These are phyloP conservation scores for Baryphthengus martii DNA, from an alignment of 2,113 vertebrate genomes.

Conservation along the genomic window DNA sequence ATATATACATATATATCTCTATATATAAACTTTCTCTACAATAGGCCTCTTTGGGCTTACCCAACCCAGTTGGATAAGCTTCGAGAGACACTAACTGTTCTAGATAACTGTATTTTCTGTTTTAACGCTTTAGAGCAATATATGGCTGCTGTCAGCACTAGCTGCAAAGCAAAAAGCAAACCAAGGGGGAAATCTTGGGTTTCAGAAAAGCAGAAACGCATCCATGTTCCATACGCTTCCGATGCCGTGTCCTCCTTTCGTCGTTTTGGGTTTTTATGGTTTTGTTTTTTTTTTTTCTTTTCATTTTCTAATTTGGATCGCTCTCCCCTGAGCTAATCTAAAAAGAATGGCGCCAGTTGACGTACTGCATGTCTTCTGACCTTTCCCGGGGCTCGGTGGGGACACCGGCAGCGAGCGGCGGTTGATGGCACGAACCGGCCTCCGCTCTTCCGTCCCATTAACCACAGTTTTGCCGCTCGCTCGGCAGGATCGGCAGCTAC, in stretches of 20 bases:
- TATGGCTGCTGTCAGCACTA: constrained; percentile 96
- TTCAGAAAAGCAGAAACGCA: constrained; percentile 82
- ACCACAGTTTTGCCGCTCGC: constrained; percentile 61
- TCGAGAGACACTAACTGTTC: constrained; percentile 84
- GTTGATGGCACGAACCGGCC: constrained; percentile 56
- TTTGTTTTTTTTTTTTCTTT: background rate
- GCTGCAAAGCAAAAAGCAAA: constrained; percentile 91
- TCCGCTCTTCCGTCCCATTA: constrained; percentile 23
- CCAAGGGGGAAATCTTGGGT: constrained; percentile 89
- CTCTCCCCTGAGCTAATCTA: constrained; percentile 29
- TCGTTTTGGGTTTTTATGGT: no score
- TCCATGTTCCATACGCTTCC: constrained; percentile 51
- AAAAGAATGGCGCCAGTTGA: constrained; percentile 47
- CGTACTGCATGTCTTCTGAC: constrained; percentile 50
- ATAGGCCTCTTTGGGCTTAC: constrained; percentile 91
- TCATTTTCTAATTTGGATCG: constrained; percentile 23
- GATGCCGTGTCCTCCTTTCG: constrained; percentile 11
- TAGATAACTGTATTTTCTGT: constrained; percentile 82
- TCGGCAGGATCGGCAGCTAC: constrained; percentile 42
- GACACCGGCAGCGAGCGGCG: background rate
- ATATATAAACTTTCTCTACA: constrained; percentile 69
- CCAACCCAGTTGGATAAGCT: constrained; percentile 94
- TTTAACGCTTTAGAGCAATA: constrained; percentile 82
- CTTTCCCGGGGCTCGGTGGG: constrained; percentile 1
- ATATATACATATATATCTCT: background rate